Percentiles rank a stretch among this genome's conserved stretches.
These are phyloP conservation scores for Leptopilina drosophilae DNA, from an alignment of 2,888 invertebrate genomes.

Conservation along the genomic window DNA sequence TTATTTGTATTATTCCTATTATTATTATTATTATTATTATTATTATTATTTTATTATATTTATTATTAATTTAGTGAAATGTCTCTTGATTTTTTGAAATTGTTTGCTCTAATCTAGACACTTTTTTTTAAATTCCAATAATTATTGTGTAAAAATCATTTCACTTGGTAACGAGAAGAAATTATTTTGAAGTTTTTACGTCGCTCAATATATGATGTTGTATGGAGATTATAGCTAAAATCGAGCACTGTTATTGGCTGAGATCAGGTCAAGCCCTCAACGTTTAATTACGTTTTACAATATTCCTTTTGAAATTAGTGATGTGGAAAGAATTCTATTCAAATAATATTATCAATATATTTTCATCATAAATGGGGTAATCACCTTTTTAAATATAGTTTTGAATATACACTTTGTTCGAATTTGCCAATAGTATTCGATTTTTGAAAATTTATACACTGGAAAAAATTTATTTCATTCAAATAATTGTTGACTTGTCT, in stretches of 20 bases:
- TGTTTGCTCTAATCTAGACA: background rate
- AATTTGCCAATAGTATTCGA: no score
- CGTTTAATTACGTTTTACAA: background rate
- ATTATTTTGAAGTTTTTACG: background rate
- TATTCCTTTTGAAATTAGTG: background rate
- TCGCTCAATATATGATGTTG: background rate
- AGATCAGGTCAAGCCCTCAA: slow-evolving; percentile 46
- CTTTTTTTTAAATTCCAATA: background rate
- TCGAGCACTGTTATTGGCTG: slow-evolving; percentile 42
- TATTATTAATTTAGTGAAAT: background rate
- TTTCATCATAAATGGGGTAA: background rate
- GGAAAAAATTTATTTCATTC: no score
- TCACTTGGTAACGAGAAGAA: background rate
- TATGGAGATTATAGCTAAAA: background rate
- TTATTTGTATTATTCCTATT: no score
- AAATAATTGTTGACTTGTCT: no score
- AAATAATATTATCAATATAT: background rate
- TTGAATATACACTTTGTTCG: background rate
- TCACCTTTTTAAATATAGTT: background rate
- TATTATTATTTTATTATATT: no score
- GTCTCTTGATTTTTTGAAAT: background rate
- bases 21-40: no score
- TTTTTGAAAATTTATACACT: no score
- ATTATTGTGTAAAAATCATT: background rate
- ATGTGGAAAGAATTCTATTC: background rate